phyloP scores from a whole-genome alignment of 2,888 invertebrate species.

The Platycnemis pennipes region DNA sequence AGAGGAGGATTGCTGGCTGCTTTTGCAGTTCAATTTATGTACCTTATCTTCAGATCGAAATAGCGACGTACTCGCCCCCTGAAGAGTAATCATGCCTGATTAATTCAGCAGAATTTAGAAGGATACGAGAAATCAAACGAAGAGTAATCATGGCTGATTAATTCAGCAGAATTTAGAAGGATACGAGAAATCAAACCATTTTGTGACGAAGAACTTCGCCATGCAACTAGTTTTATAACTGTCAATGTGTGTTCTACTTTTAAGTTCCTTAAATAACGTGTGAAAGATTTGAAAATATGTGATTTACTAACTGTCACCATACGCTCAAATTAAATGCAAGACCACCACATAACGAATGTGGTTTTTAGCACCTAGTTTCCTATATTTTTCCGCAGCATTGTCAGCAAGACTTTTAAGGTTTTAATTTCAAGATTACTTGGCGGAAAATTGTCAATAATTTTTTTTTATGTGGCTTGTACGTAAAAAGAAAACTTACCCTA shows the following conservation, averaged over 20 bases:
- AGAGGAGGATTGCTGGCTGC: neutral
- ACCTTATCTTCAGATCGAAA: constrained; percentile 56
- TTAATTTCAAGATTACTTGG: too few relatives aligned
- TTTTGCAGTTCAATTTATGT: constrained; percentile 59
- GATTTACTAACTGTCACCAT: too few relatives aligned
- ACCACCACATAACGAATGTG: too few relatives aligned
- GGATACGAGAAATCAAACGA: neutral
- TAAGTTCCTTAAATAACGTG: neutral
- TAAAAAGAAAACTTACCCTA: too few relatives aligned
- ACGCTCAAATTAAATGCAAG: too few relatives aligned
- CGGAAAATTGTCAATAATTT: too few relatives aligned
- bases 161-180: constrained; percentile 25
- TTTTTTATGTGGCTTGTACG: too few relatives aligned
- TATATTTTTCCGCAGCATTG: too few relatives aligned
- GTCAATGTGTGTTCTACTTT: neutral
- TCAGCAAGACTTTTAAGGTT: too few relatives aligned
- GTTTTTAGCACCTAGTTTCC: too few relatives aligned
- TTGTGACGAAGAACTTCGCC: neutral
- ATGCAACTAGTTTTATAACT: neutral
- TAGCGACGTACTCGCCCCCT: constrained; percentile 11
- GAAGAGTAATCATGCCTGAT: constrained; percentile 54
- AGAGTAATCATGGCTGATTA: constrained; percentile 55
- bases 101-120: constrained; percentile 33
- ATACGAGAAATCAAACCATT: neutral
- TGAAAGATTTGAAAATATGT: neutral